Conservation (phyloP, 2,797 vertebrate species). For the Scomberomorus guttatus region DNA sequence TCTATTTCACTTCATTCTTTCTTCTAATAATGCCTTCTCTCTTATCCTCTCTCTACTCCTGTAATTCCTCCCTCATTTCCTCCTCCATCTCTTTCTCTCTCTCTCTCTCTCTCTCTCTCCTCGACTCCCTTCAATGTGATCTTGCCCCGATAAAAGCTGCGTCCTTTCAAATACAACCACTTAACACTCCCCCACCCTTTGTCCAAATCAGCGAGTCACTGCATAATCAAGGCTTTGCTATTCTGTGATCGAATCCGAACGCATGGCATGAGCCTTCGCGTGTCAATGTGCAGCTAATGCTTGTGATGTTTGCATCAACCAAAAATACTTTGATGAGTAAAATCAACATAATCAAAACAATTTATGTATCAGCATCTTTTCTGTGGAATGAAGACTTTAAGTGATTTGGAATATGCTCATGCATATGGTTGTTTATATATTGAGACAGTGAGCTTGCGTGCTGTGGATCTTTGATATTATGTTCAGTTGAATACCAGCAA, state of each 20-base stretch:
- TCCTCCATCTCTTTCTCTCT: constrained; percentile 20
- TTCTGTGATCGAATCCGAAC: constrained; percentile 58
- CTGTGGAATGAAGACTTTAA: constrained; percentile 21
- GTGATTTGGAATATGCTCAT: background rate
- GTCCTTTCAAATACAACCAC: constrained; percentile 49
- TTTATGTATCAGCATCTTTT: constrained; percentile 24
- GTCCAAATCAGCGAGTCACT: constrained; percentile 53
- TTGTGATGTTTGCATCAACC: constrained; percentile 77
- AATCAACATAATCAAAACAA: constrained; percentile 17
- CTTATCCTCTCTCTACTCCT: constrained; percentile 56
- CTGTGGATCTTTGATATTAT: constrained; percentile 8
- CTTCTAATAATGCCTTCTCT: constrained; percentile 60
- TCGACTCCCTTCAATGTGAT: constrained; percentile 50
- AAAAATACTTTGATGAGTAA: constrained; percentile 11
- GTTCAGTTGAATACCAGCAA: constrained; percentile 27
- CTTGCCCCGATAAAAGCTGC: constrained; percentile 27
- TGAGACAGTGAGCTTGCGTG: constrained; percentile 24
- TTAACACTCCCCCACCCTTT: constrained; percentile 47
- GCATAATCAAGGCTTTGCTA: constrained; percentile 73
- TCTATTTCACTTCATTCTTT: constrained; percentile 66
- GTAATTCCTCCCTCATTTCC: constrained; percentile 43
- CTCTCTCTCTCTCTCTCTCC: constrained; percentile 10
- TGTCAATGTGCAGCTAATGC: constrained; percentile 82
- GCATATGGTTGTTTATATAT: constrained; percentile 23
- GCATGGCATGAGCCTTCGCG: constrained; percentile 84